A percentile compares a stretch with the other conserved stretches of the same genome.
These are phyloP conservation scores for Eretmodus cyanostictus DNA, from an alignment of 2,113 vertebrate genomes.

Conservation along the genomic window DNA sequence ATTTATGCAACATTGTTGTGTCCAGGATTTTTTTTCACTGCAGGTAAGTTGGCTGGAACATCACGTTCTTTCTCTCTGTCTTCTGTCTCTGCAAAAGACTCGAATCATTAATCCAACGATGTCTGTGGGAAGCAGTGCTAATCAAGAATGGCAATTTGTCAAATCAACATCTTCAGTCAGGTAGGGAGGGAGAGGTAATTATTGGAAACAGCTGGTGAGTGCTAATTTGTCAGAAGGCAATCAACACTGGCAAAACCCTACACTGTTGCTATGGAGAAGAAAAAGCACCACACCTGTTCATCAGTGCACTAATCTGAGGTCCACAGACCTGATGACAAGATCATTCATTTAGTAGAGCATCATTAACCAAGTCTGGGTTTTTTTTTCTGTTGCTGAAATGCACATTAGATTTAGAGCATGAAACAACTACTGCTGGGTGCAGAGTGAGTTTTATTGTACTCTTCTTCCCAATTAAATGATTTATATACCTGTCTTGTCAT, in stretches of 20 bases:
- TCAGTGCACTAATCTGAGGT: neutral
- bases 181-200: neutral
- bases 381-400: neutral
- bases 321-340: neutral
- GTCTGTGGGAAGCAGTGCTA: neutral
- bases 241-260: neutral
- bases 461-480: neutral
- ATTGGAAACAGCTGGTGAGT: neutral
- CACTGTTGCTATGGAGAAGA: constrained; percentile 4
- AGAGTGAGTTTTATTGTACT: neutral
- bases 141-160: neutral
- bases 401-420: neutral
- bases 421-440: neutral
- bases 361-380: rapidly evolving
- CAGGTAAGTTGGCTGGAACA: neutral
- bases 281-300: neutral
- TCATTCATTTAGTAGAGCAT: neutral
- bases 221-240: neutral
- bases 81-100: neutral
- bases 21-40: neutral
- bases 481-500: neutral
- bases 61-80: neutral
- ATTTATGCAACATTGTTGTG: neutral
- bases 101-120: neutral
- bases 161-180: neutral